Evolutionary conservation across 2,888 invertebrate genomes (phyloP).

Genomic region (Adelognathus sp.): DNA sequence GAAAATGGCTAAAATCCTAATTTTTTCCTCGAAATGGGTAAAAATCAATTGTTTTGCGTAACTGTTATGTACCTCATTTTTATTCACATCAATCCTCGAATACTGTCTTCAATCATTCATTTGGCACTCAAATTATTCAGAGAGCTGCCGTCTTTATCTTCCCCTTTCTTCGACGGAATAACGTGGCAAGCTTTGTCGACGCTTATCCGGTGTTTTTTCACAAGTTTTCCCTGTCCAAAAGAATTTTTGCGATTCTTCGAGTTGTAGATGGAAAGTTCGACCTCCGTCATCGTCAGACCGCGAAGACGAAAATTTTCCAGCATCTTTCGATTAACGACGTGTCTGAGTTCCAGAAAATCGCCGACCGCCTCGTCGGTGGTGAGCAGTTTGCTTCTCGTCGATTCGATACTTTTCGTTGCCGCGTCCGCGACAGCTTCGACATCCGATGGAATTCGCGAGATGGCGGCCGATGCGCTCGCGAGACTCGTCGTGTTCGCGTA

Average conservation of each 20-base stretch:
- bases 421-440: slow-evolving; percentile 54
- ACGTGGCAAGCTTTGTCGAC: slow-evolving; percentile 45
- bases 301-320: slow-evolving; percentile 58
- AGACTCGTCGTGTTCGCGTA: not conserved
- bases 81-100: too few relatives aligned
- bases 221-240: slow-evolving; percentile 63
- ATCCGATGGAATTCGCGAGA: slow-evolving; percentile 41
- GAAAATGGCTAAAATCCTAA: too few relatives aligned
- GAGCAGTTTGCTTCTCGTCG: slow-evolving; percentile 54
- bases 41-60: too few relatives aligned
- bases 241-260: slow-evolving; percentile 62
- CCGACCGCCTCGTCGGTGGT: slow-evolving; percentile 59
- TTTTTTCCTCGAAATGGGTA: too few relatives aligned
- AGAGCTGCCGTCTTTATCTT: not conserved
- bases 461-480: not conserved
- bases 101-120: not conserved
- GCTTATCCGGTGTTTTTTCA: slow-evolving; percentile 51
- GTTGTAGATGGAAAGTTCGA: slow-evolving; percentile 65
- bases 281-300: slow-evolving; percentile 61
- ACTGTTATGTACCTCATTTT: too few relatives aligned
- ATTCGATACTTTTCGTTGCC: slow-evolving; percentile 3
- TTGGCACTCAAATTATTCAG: not conserved
- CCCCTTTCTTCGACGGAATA: not conserved
- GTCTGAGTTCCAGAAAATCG: slow-evolving; percentile 60
- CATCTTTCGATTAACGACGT: slow-evolving; percentile 55